Evolutionary conservation across 2,888 invertebrate species (phyloP).

Genomic region (Ochropleura leucogaster): DNA sequence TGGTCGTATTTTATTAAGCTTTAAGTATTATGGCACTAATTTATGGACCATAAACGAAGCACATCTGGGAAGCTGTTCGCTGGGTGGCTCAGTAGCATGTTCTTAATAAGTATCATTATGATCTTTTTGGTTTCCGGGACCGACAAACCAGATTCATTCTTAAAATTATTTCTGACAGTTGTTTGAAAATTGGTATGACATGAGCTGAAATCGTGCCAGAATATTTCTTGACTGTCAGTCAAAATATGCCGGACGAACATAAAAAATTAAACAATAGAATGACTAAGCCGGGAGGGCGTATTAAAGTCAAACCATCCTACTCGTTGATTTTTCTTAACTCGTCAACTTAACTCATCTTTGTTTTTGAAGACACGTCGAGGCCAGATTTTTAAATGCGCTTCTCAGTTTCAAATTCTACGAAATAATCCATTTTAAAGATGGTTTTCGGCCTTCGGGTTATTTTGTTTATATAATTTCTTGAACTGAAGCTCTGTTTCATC

Average conservation of each 20-base stretch:
- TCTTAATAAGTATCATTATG: slow-evolving; percentile 56
- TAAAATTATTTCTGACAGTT: slow-evolving; percentile 30
- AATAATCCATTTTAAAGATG: slow-evolving; percentile 30
- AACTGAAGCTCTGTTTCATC: slow-evolving; percentile 36
- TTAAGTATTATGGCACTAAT: slow-evolving; percentile 69
- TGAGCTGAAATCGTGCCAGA: slow-evolving; percentile 39
- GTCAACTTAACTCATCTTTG: slow-evolving; percentile 43
- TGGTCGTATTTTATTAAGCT: slow-evolving; percentile 68
- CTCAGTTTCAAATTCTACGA: slow-evolving; percentile 45
- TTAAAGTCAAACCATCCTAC: slow-evolving; percentile 39
- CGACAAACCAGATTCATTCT: slow-evolving; percentile 17
- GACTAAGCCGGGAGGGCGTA: slow-evolving; percentile 42
- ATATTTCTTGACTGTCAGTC: slow-evolving; percentile 50
- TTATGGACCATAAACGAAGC: slow-evolving; percentile 65
- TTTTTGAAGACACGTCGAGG: slow-evolving; percentile 53
- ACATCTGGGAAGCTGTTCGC: slow-evolving; percentile 63
- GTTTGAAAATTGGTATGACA: slow-evolving; percentile 25
- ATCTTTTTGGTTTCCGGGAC: slow-evolving; percentile 53
- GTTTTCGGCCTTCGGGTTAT: slow-evolving; percentile 21
- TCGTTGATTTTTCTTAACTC: slow-evolving; percentile 51
- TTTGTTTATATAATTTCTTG: slow-evolving; percentile 48
- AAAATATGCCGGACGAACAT: slow-evolving; percentile 15
- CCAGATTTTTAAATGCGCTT: slow-evolving; percentile 34
- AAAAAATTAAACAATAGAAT: slow-evolving; percentile 59
- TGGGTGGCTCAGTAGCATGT: slow-evolving; percentile 61